Evolutionary conservation across 1,140 invertebrate genomes (phyloP), one percentile per base, ranked within the genome.

Genomic region (Archivesica marissinica): DNA sequence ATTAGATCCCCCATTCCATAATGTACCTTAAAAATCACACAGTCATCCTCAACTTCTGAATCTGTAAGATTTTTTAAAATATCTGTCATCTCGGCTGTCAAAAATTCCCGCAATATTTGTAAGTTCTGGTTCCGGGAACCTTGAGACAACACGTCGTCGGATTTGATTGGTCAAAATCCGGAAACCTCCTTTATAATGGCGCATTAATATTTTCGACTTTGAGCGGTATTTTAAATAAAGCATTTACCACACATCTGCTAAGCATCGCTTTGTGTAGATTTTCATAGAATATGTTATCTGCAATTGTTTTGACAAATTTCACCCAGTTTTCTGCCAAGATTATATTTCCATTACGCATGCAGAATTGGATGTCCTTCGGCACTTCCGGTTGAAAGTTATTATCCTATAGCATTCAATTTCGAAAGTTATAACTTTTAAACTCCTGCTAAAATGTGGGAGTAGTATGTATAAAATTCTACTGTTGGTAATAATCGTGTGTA

Each of bases 11-110:
- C n/a, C n/a, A n/a, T n/a, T n/a, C n/a, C n/a, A n/a, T n/a, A n/a
- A n/a, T n/a, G 11, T 79, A 79, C 76, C 76, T 79, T 59, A 28
- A 79, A 79, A 61, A 79, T 79, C 20, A 79, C 76, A 66, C 56
- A 15, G 17, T 61, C 54, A 64, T 79, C 76, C 0, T 79, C 35
- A 61, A 33, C 44, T 44, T 70, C 66, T 23, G 13, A 2, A 38
- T 68, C 39, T n/a, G 35, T 28, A 2, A 6, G 17, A 0, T 23
- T 2, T 2, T 25, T 23, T 15, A 28, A 2, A 25, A 17, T 79
- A 1, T 79, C 76, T 28, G 38, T 59, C 76, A 64, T 79, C 11
- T 50, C 41, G 23, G 44, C 47, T 79, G 76, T 64, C 76, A 79
- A 56, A 64, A 79, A 25, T 38, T 79, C 76, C 76, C 76, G 76